Evolutionary conservation across 2,113 vertebrate genomes (phyloP).

Genomic region (Daboia siamensis): DNA sequence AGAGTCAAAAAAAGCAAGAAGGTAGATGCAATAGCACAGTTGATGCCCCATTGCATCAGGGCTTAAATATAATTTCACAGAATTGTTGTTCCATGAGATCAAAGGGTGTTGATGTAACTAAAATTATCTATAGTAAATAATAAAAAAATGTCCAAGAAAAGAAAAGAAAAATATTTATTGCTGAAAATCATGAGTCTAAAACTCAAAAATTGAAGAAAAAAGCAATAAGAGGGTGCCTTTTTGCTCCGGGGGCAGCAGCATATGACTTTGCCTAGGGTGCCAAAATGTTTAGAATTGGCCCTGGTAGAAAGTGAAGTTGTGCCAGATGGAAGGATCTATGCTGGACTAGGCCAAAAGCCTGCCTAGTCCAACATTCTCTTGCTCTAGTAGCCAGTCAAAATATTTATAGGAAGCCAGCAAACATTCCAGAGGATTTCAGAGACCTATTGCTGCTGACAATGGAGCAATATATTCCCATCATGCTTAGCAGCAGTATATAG

Average conservation of each 20-base stretch:
- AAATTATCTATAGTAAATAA: background rate
- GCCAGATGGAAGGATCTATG: background rate
- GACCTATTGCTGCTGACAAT: background rate
- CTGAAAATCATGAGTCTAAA: background rate
- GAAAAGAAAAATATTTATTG: background rate
- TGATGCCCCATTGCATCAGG: background rate
- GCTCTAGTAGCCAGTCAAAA: background rate
- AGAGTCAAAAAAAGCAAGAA: background rate
- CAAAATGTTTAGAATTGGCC: background rate
- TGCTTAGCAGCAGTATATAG: background rate
- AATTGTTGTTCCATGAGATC: background rate
- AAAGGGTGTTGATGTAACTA: background rate
- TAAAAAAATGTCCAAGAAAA: background rate
- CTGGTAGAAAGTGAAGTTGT: background rate
- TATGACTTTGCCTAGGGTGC: background rate
- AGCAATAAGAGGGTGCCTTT: background rate
- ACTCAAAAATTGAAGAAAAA: background rate
- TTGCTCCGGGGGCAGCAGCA: background rate
- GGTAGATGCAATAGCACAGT: background rate
- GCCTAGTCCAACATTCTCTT: background rate
- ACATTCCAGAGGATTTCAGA: background rate
- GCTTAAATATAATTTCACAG: background rate
- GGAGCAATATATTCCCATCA: background rate
- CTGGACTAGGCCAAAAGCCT: background rate
- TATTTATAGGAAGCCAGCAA: background rate